phyloP scores from a whole-genome alignment of 2,797 vertebrate species.

The Lophotriccus pileatus region DNA sequence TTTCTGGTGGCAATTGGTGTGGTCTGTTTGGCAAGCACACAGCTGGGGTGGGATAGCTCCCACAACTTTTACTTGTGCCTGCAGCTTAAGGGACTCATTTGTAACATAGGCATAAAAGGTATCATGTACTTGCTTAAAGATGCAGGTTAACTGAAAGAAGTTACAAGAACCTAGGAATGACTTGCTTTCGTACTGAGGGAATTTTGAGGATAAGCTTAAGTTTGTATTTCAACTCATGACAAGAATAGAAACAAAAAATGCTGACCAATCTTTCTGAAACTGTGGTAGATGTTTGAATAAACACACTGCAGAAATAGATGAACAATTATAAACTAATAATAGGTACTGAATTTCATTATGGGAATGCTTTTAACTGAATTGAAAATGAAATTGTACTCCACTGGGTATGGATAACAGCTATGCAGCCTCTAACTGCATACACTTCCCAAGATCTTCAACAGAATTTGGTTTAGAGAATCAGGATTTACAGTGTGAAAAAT shows the following conservation, averaged over 20 bases:
- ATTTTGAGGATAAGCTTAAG: neutral
- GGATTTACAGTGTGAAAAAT: neutral
- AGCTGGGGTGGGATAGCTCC: neutral
- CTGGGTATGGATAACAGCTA: neutral
- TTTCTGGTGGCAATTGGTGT: neutral
- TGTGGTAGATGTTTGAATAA: neutral
- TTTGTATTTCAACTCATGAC: neutral
- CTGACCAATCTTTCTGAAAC: neutral
- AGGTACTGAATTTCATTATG: neutral
- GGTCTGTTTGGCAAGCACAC: neutral
- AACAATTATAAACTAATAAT: neutral
- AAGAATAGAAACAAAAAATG: neutral
- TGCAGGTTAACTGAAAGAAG: neutral
- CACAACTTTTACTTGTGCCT: neutral
- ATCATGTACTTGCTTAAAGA: neutral
- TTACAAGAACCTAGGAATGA: neutral
- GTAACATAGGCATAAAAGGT: neutral
- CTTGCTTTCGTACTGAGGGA: neutral
- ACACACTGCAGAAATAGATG: neutral
- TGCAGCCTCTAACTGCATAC: neutral
- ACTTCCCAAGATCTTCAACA: neutral
- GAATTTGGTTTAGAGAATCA: neutral
- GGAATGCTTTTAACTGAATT: neutral
- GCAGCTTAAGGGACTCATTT: neutral
- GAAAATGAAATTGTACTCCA: neutral